A percentile compares a stretch with the other conserved stretches of the same genome.
phyloP scores from a whole-genome alignment of 2,113 vertebrate species.

The Mirounga angustirostris region DNA sequence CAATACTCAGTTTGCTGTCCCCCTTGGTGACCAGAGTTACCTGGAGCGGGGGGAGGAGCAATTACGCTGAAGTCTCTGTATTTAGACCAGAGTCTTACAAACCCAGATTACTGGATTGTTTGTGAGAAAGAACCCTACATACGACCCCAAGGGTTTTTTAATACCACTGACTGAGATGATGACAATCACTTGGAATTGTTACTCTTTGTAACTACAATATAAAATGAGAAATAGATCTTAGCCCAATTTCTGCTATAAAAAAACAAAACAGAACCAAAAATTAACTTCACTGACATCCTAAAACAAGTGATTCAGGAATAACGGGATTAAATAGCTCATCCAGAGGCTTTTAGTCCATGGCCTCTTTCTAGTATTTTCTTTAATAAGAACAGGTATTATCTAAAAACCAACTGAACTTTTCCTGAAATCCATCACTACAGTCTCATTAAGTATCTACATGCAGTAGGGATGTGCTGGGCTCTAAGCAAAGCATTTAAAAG shows the following conservation, averaged over 20 bases:
- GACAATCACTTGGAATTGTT: background rate
- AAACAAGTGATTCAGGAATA: conserved; percentile 55
- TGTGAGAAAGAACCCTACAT: background rate
- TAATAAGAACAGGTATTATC: background rate
- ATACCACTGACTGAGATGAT: background rate
- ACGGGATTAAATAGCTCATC: background rate
- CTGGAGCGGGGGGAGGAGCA: background rate
- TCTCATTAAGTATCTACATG: background rate
- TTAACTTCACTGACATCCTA: background rate
- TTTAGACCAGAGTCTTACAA: background rate
- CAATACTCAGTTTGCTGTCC: background rate
- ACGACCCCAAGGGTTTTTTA: background rate
- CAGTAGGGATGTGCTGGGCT: background rate
- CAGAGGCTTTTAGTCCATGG: background rate
- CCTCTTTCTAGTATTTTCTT: background rate
- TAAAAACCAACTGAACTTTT: conserved; percentile 16
- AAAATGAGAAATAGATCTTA: conserved; percentile 42
- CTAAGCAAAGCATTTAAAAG: background rate
- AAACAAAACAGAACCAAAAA: conserved; percentile 51
- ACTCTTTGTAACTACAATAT: background rate
- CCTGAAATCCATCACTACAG: background rate
- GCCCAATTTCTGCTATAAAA: conserved; percentile 1
- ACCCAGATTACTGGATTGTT: background rate
- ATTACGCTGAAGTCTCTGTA: background rate
- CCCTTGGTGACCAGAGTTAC: background rate